Evolutionary conservation across 1,140 invertebrate species (phyloP), one percentile per base, ranked within the genome.

Genomic region (Lucilia cuprina): DNA sequence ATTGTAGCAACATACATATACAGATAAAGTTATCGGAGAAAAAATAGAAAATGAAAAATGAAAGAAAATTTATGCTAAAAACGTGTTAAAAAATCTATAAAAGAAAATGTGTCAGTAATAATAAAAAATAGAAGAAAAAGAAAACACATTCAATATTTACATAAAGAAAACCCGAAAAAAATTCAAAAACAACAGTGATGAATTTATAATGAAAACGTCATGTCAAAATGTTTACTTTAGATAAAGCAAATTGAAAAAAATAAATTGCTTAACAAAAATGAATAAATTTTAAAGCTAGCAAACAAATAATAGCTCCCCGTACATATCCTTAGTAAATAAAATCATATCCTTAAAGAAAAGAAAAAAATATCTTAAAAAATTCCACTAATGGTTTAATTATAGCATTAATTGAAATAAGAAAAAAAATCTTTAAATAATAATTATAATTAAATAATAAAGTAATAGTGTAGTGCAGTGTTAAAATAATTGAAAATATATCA

Each of bases 131-230:
- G 17, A 12, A 60, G 13, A 60, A 8, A 60, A 14, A 60, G 25
- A 70, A 17, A 70, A 30, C 78, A 82, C 78, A 82, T 35, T 65
- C 78, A 77, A 83, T 82, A 74, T 84, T 41, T 60, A 74, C 82
- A 84, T 60, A 82, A 82, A 70, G 85, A 83, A 55, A 85, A 84
- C 82, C 55, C 49, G 85, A 85, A 30, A 30, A 30, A 25, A 84
- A 70, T 35, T 41, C 41, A 41, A 65, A 84, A 78, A 49, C 35
- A 82, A 50, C 47, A 82, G 19, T 49, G 35, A 50, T 49, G 47
- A 82, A 82, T 55, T 13, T 17, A 55, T 55, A 82, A 78, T 49
- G 47, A 41, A 82, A 19, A 50, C 19, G 41, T 77, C 30, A 82
- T 49, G 17, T 50, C 9, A 49, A 82, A 82, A 82, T 82, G 47